phyloP scores from a whole-genome alignment of 2,888 invertebrate species.

The Drosophila hawaiiensis region DNA sequence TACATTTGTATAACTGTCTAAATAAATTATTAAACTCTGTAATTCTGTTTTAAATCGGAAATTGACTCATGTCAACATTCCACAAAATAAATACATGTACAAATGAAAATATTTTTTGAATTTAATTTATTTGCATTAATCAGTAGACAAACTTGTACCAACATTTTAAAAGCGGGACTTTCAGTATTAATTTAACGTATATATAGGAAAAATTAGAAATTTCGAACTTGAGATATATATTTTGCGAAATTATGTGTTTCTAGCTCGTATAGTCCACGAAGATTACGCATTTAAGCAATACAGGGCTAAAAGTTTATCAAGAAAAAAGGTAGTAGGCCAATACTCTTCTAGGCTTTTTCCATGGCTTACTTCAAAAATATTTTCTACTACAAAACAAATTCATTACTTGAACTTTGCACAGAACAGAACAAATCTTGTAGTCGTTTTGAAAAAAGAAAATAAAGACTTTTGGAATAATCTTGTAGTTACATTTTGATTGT shows the following conservation, averaged over 20 bases:
- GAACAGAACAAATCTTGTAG: background rate
- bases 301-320: background rate
- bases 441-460: slow-evolving; percentile 11
- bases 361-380: background rate
- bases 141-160: background rate
- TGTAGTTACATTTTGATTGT: slow-evolving; percentile 9
- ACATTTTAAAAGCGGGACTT: background rate
- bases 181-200: background rate
- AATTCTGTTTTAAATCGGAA: too few relatives aligned
- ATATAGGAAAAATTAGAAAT: background rate
- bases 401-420: background rate
- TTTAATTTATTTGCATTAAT: background rate
- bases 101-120: background rate
- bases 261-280: background rate
- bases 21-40: background rate
- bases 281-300: background rate
- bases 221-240: too few relatives aligned
- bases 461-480: background rate
- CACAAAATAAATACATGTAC: background rate
- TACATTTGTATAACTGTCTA: background rate
- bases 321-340: background rate
- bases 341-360: background rate
- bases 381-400: background rate
- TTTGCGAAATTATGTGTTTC: too few relatives aligned
- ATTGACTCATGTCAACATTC: background rate